Evolutionary conservation across 2,113 vertebrate species (phyloP), one percentile per base, ranked within the genome.

Genomic region (Mastomys coucha): DNA sequence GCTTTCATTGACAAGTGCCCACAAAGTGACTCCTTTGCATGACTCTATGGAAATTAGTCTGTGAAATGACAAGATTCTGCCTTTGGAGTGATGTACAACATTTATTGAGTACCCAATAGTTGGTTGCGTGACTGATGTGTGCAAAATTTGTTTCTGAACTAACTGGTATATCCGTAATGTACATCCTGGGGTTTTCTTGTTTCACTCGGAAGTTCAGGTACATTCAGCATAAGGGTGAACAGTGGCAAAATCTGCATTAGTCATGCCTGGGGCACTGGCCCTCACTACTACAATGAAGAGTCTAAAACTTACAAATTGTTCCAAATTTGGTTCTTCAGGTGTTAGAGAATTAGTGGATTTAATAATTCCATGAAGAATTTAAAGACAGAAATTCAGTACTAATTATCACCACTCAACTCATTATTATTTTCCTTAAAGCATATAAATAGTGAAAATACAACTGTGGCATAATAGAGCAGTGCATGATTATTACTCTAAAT

Each of bases 131-230:
- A 39, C 12, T 60, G 20, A 72, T 56, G 24, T 17, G 33, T 28
- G 9, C 49, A 39, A 53, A 53, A 28, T n/a, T 45, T 7, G 49
- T 16, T 53, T 53, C 31, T 51, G 49, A 69, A 36, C 65, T 36
- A 70, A n/a, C 42, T 69, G 31, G 3, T 87, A 72, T 49, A 51
- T 14, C 28, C 0, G 19, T 70, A 33, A 26, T 72, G 26, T 53
- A 56, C 14, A 24, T 19, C 53, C 12, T 0, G 0, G 3, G 4
- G 17, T 3, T 19, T 3, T 51, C 19, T 69, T 7, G 2, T 69
- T 70, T 36, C 11, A 24, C 4, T 53, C 53, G 53, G 45, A 45
- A 67, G 17, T 69, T 36, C 17, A 87, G 84, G 33, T 87, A 28
- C 2, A 17, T 49, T 13, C 20, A 77, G 11, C 45, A 7, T 33